Conservation (phyloP, 2,113 vertebrate species). For the Stegostoma tigrinum region DNA sequence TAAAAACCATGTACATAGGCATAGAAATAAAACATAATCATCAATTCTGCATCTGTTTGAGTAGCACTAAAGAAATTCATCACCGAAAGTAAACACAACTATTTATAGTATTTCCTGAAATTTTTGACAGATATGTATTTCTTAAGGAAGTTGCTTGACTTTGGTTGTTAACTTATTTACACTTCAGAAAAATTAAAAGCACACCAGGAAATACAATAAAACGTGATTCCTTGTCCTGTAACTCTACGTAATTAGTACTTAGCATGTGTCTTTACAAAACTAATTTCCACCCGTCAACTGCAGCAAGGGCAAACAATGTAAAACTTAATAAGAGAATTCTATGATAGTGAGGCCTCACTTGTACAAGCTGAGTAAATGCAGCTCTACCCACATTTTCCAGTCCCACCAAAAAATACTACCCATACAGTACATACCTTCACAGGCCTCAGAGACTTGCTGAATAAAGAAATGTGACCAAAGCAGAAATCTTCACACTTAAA, state of each 20-base stretch:
- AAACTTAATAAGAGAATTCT: neutral
- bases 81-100: neutral
- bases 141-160: slow-evolving; percentile 6
- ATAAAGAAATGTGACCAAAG: slow-evolving; percentile 30
- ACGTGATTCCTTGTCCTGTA: neutral
- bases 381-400: neutral
- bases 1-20: too few species aligned
- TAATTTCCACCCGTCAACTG: neutral
- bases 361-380: slow-evolving; percentile 15
- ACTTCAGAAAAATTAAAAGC: slow-evolving; percentile 20
- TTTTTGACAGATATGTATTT: neutral
- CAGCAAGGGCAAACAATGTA: neutral
- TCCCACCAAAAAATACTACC: neutral
- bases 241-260: neutral
- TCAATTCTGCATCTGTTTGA: neutral
- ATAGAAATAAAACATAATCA: neutral
- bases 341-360: neutral
- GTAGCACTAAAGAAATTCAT: neutral
- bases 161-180: neutral
- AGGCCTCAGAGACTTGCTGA: slow-evolving; percentile 22
- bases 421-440: slow-evolving; percentile 35
- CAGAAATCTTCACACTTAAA: slow-evolving; percentile 25
- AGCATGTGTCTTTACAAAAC: neutral
- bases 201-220: neutral
- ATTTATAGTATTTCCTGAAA: neutral